Evolutionary conservation across 2,113 vertebrate genomes (phyloP), one percentile per base, ranked within the genome.

Genomic region (Eleginops maclovinus): DNA sequence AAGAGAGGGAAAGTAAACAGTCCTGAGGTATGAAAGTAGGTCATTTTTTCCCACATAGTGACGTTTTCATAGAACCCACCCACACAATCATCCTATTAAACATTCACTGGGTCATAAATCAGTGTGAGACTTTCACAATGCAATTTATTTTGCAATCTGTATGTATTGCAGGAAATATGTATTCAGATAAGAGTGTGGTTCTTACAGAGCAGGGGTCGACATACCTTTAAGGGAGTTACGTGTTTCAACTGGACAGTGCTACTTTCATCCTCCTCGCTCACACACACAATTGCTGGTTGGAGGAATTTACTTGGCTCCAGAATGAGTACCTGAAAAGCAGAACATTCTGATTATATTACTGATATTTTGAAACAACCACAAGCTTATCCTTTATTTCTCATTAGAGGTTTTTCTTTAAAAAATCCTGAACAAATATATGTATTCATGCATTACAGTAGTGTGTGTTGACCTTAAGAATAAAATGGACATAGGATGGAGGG

Each of bases 251-350:
- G 94, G 82, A 98, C 93, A 0, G 94, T 76, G 0, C 69, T 72
- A 62, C 93, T 94, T 0, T 90, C 88, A 0, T 94, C 93, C 9
- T 92, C 87, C 11, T 94, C 90, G 11, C 66, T 90, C 60, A 96
- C 90, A 4, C 77, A 89, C 24, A 98, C 92, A 15, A 86, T 80
- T 0, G 95, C 93, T 0, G 97, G 96, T 59, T 94, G 94, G 62
- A 97, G 89, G 49, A 96, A 83, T 90, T 96, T 96, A 77, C 82
- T 95, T 40, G 94, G 94, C 80, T 97, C 97, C 77, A 98, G 87
- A 68, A 97, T 81, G 21, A 98, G 95, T 14, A 97, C 96, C 97
- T 98, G 82, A 9, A 69, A 76, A 22, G 26, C 28, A 76, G 53
- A 16, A 36, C 24, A 43, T 12, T 13, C 2, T 11, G 7, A 36